Evolutionary conservation across 2,888 invertebrate species (phyloP), one percentile per base, ranked within the genome.

Genomic region (Chrysolina oricalcia): DNA sequence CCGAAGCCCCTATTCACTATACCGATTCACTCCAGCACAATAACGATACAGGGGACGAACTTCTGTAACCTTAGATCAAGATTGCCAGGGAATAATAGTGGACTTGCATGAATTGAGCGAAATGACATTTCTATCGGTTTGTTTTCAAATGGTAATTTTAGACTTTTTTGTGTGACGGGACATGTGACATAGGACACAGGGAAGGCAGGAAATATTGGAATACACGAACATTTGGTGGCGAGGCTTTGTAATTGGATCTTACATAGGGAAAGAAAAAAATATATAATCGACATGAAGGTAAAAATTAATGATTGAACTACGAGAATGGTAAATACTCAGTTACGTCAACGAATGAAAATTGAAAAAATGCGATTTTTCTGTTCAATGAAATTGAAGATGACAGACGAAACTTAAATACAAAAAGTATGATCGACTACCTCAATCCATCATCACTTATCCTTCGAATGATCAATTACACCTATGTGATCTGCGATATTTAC

Each of bases 101-200:
- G 71, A 68, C 59, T 65, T 21, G n/a, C 62, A 72, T 72, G 69
- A 68, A 65, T 75, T 50, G 69, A 43, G 46, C 27, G 56, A 65
- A 75, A 69, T 75, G 75, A 75, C 75, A 75, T 75, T 75, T 75
- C 75, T 75, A 75, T 75, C 75, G 72, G 70, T 72, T 19, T 69
- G 72, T 75, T 72, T 75, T 75, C 75, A 72, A 65, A 75, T 75
- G 72, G 75, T 75, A 72, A 75, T 75, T 75, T 75, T 59, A 75
- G 72, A 72, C 59, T 69, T 72, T 70, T 69, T 70, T 56, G 50
- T 62, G 17, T 9, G 67, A 48, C 50, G 35, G 56, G 43, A 21
- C 19, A 15, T 40, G 63, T 43, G 13, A 21, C 35, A 63, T 35
- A n/a, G 43, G 17, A 15, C 19, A 23, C 19, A 64, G 21, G 43